Evolutionary conservation across 2,888 invertebrate genomes (phyloP).

Genomic region (Acanthoscelides obtectus): DNA sequence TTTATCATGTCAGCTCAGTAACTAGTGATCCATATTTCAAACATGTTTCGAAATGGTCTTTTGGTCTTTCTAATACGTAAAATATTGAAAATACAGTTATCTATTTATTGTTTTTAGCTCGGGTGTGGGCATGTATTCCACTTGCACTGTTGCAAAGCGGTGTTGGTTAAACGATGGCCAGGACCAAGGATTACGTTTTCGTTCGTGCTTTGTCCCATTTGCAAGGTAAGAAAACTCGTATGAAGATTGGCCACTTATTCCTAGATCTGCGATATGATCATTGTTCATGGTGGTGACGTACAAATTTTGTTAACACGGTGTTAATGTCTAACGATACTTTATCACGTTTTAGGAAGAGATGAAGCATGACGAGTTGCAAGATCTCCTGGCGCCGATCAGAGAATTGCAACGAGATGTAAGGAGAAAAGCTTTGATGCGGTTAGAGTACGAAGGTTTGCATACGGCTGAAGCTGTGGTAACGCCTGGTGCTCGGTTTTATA

Average conservation of each 20-base stretch:
- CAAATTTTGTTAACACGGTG: no score
- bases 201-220: conserved; percentile 94
- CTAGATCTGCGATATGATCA: no score
- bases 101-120: conserved; percentile 53
- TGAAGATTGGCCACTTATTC: neutral
- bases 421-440: conserved; percentile 89
- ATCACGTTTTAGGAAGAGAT: conserved; percentile 62
- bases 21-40: no score
- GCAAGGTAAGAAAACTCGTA: conserved; percentile 62
- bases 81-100: neutral
- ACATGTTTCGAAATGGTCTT: no score
- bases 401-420: conserved; percentile 84
- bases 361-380: conserved; percentile 73
- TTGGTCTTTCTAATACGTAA: no score
- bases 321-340: conserved; percentile 3
- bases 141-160: conserved; percentile 82
- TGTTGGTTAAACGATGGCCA: conserved; percentile 83
- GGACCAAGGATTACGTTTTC: conserved; percentile 95
- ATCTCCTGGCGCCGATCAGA: conserved; percentile 74
- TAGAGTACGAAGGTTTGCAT: conserved; percentile 92
- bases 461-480: conserved; percentile 64
- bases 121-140: conserved; percentile 96
- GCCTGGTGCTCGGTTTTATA: conserved; percentile 63
- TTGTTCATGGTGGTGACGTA: no score
- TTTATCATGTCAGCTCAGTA: no score